Conservation (phyloP, 2,113 vertebrate genomes). For the Eretmochelys imbricata region DNA sequence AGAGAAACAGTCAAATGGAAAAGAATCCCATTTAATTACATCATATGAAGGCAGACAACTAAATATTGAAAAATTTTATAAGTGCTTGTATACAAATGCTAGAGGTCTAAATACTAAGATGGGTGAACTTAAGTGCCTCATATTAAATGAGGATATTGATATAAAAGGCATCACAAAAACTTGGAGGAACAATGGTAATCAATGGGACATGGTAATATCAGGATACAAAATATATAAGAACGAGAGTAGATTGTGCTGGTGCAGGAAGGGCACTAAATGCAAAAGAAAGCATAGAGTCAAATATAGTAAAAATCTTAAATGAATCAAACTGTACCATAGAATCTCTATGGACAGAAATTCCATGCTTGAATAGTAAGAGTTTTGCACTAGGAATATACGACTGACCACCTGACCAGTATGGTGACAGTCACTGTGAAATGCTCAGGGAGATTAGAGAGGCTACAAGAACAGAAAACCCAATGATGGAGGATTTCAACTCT, state of each 20-base stretch:
- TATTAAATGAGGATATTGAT: not conserved
- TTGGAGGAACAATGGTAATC: not conserved
- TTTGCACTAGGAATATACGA: not conserved
- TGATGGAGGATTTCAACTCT: no score
- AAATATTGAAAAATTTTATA: not conserved
- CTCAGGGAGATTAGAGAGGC: not conserved
- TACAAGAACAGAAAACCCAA: not conserved
- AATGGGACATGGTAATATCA: not conserved
- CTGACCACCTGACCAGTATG: no score
- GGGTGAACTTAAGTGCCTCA: not conserved
- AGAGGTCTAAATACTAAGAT: not conserved
- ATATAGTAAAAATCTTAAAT: not conserved
- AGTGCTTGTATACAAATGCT: not conserved
- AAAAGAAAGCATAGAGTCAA: not conserved
- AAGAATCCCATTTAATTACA: not conserved
- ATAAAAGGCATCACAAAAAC: not conserved
- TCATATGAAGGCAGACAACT: not conserved
- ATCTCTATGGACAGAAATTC: not conserved
- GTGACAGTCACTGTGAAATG: not conserved
- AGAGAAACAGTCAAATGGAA: not conserved
- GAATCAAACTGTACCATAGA: not conserved
- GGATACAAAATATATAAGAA: not conserved
- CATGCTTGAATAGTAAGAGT: not conserved
- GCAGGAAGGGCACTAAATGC: not conserved
- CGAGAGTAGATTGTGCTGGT: not conserved